phyloP scores from a whole-genome alignment of 30 jellyfish, hydroid and myxozoan species.

The Aurelia aurita complex sp. Pacific region DNA sequence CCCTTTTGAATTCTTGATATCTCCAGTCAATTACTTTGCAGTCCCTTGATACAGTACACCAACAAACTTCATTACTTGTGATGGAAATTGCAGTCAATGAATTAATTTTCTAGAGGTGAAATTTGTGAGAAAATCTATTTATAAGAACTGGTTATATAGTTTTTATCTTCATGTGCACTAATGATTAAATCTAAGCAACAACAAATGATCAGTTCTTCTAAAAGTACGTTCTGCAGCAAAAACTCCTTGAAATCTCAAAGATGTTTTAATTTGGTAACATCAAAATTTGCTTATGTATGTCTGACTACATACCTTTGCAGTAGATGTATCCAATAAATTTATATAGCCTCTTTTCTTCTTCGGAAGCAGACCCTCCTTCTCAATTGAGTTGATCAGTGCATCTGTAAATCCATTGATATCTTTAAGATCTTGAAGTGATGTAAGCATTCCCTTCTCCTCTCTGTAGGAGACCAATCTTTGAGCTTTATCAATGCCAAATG shows the following conservation, averaged over 20 bases:
- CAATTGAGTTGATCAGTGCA: constrained; percentile 6
- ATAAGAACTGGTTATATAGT: too few species aligned
- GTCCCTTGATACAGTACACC: constrained; percentile 45
- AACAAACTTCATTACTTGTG: constrained; percentile 28
- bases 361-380: constrained; percentile 19
- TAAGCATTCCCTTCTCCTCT: constrained; percentile 10
- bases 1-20: constrained; percentile 9
- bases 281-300: too few species aligned
- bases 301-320: background rate
- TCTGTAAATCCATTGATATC: constrained; percentile 46
- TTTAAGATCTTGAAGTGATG: constrained; percentile 23
- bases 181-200: too few species aligned
- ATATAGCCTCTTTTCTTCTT: constrained; percentile 10
- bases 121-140: background rate
- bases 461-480: constrained; percentile 36
- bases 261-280: too few species aligned
- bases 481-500: constrained; percentile 49
- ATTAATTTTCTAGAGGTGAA: constrained; percentile 5
- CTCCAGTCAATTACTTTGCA: constrained; percentile 29
- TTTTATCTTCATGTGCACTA: too few species aligned
- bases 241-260: too few species aligned
- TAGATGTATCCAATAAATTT: constrained; percentile 6
- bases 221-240: too few species aligned
- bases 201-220: too few species aligned
- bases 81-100: constrained; percentile 46